Percentiles rank a stretch among this genome's conserved stretches.
Evolutionary conservation across 2,888 invertebrate species (phyloP).

Genomic region (Aleiodes alternator): DNA sequence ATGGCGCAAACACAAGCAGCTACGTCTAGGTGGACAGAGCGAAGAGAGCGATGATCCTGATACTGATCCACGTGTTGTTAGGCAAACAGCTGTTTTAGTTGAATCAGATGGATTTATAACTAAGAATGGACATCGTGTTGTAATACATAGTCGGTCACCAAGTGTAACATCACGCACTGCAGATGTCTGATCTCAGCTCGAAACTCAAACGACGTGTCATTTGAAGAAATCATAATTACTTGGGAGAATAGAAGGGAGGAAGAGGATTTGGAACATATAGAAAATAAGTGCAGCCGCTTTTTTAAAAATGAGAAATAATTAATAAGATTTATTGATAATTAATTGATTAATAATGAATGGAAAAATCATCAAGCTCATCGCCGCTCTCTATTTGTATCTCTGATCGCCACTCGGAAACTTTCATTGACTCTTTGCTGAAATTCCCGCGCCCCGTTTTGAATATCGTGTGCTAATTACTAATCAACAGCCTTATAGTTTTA

Average conservation of each 20-base stretch:
- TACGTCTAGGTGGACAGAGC: constrained; percentile 79
- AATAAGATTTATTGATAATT: constrained; percentile 6
- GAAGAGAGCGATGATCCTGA: constrained; percentile 77
- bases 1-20: constrained; percentile 91
- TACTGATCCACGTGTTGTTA: constrained; percentile 71
- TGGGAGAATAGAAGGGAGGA: constrained; percentile 41
- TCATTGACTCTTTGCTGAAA: constrained; percentile 20
- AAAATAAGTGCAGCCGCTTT: constrained; percentile 26
- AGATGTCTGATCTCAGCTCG: constrained; percentile 88
- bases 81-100: constrained; percentile 90
- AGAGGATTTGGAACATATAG: neutral
- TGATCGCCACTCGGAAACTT: constrained; percentile 21
- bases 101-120: constrained; percentile 89
- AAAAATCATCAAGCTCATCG: neutral
- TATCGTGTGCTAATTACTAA: constrained; percentile 45
- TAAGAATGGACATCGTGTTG: constrained; percentile 93
- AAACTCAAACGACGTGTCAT: constrained; percentile 63
- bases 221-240: constrained; percentile 55
- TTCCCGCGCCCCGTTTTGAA: constrained; percentile 16
- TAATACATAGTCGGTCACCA: constrained; percentile 91
- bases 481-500: constrained; percentile 74
- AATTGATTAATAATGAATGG: constrained; percentile 14
- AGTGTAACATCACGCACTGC: constrained; percentile 89
- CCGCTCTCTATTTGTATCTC: constrained; percentile 21
- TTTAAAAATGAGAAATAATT: constrained; percentile 9